A percentile compares a stretch with the other conserved stretches of the same genome.
Evolutionary conservation across 2,797 vertebrate species (phyloP).

Genomic region (Sebastiscus tertius): DNA sequence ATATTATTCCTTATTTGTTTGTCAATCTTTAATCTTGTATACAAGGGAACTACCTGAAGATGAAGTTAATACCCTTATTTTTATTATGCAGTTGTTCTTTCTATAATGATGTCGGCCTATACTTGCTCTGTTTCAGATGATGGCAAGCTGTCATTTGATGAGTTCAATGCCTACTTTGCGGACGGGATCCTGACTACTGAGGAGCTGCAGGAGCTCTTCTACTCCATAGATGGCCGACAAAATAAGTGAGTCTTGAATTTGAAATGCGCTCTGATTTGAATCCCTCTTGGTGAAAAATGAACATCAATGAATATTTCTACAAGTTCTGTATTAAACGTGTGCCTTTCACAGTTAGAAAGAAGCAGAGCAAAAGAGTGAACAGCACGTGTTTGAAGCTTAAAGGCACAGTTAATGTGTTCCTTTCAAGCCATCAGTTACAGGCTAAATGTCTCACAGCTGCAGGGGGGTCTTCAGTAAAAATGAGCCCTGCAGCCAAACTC

Average conservation of each 20-base stretch:
- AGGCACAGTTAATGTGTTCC: constrained; percentile 4
- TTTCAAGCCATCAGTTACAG: constrained; percentile 32
- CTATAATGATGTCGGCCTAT: background rate
- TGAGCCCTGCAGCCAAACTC: constrained; percentile 5
- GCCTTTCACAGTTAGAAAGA: background rate
- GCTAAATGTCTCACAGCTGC: constrained; percentile 30
- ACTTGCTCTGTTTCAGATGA: constrained; percentile 85
- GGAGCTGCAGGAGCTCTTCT: constrained; percentile 94
- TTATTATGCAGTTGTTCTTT: background rate
- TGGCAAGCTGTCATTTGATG: constrained; percentile 96
- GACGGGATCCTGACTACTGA: constrained; percentile 93
- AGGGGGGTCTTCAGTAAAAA: constrained; percentile 11
- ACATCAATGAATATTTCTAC: background rate
- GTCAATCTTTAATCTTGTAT: background rate
- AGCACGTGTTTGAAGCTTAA: background rate
- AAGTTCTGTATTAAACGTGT: background rate
- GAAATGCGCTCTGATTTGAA: background rate
- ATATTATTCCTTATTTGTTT: background rate
- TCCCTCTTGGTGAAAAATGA: background rate
- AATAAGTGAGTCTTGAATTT: constrained; percentile 85
- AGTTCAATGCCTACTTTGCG: constrained; percentile 95
- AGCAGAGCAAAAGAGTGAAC: background rate
- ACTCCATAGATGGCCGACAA: constrained; percentile 89
- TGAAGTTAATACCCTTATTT: background rate
- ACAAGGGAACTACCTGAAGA: no score